Evolutionary conservation across 2,113 vertebrate species (phyloP).

Genomic region (Hippoglossus stenolepis): DNA sequence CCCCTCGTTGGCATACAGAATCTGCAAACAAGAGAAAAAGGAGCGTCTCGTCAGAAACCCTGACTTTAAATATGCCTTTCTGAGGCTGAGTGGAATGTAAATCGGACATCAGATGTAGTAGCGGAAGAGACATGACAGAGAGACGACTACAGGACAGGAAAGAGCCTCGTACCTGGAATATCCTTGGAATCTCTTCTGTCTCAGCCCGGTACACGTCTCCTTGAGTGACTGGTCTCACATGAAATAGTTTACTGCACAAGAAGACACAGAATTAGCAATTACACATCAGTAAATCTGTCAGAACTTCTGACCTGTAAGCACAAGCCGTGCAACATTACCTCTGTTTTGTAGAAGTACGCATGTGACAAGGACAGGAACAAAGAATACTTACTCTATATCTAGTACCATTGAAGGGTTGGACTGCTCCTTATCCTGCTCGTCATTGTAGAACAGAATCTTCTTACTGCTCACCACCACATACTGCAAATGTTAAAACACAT

Average conservation of each 20-base stretch:
- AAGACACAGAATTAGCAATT: constrained; percentile 3
- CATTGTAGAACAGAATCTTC: constrained; percentile 99
- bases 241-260: constrained; percentile 93
- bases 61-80: not conserved
- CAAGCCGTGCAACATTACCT: not conserved
- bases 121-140: not conserved
- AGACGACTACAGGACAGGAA: not conserved
- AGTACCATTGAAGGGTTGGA: constrained; percentile 99
- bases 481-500: constrained; percentile 70
- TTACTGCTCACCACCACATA: constrained; percentile 99
- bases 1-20: constrained; percentile 98
- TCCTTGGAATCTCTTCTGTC: constrained; percentile 97
- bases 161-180: constrained; percentile 91
- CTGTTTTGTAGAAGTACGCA: not conserved
- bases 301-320: not conserved
- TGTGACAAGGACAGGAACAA: not conserved
- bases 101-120: not conserved
- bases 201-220: constrained; percentile 98
- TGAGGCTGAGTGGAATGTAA: not conserved
- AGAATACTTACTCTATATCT: constrained; percentile 96
- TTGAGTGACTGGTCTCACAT: constrained; percentile 97
- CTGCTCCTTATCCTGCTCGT: constrained; percentile 97
- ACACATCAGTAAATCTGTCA: not conserved
- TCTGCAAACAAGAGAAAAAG: constrained; percentile 77
- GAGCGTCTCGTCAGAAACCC: not conserved